phyloP scores from a whole-genome alignment of 2,113 vertebrate species.

The Corvus cornix region DNA sequence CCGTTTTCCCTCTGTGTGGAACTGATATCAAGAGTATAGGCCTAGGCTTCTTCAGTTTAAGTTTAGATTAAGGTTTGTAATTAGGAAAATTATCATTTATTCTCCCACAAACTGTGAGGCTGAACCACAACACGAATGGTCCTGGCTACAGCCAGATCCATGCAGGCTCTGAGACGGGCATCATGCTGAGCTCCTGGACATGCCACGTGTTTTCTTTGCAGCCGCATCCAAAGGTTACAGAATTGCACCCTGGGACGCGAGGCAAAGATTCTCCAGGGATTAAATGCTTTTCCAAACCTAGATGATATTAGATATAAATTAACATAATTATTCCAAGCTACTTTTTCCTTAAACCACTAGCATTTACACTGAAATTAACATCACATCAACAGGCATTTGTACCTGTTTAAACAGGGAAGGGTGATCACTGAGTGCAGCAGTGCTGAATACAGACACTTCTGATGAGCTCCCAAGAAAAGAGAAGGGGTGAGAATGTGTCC shows the following conservation, averaged over 20 bases:
- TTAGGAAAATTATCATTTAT: not conserved
- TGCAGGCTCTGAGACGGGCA: no score
- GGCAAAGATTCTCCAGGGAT: not conserved
- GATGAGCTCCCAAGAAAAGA: not conserved
- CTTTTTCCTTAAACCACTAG: not conserved
- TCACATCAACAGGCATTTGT: not conserved
- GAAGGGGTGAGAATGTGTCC: not conserved
- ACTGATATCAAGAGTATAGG: not conserved
- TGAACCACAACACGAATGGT: rapidly evolving
- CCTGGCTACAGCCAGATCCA: no score
- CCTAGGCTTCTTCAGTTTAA: not conserved
- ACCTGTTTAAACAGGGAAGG: not conserved
- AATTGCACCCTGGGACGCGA: not conserved
- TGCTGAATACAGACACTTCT: not conserved
- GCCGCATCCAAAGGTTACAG: not conserved
- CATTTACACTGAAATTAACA: not conserved
- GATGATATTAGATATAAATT: not conserved
- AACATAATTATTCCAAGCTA: not conserved
- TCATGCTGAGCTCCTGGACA: not conserved
- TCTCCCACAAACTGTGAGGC: not conserved
- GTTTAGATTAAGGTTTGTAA: not conserved
- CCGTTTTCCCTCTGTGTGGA: not conserved
- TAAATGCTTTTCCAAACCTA: not conserved
- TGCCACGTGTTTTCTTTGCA: not conserved
- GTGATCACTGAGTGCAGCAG: not conserved